Base-by-base conservation (phyloP, 1,140 invertebrate species). In the Lepidostoma basale region DNA sequence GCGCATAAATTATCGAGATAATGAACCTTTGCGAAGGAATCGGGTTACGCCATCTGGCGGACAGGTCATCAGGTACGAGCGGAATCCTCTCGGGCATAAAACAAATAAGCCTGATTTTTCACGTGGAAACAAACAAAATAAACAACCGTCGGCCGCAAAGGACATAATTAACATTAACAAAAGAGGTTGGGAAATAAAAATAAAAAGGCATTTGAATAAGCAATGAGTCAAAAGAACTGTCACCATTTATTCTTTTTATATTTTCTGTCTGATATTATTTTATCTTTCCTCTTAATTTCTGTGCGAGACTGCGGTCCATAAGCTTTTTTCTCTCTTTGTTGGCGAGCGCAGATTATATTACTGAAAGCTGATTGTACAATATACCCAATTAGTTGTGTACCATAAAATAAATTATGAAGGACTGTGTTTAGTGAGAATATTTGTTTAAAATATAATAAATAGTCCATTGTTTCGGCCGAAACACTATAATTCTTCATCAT, bases 161-260 rank as follows among this genome's bases (percentile, higher is more conserved):
- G 64, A 67, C 25, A 45, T 67, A 60, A 67, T 67, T 60, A 56
- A 66, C 63, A 56, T 66, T 56, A 26, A 65, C 47, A 56, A 64
- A 64, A 54, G 59, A 28, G 33, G n/a, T 39, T 23, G 40, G 25
- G n/a, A 45, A 63, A 25, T 20, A 56, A 58, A 44, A 42, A 4
- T 10, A 59, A 23, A 23, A 36, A 36, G 26, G n/a, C 8, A 33
- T 45, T 67, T 59, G 39, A 66, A 66, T 66, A 45, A 40, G 40
- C 22, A 45, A 59, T 25, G 54, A 47, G 40, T 36, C 26, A 59
- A 66, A 49, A 59, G 52, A 67, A 45, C 6, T 59, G 54, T 56
- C 25, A 42, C 18, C 14, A 47, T 62, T 62, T 30, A 30, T 62
- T 26, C 12, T 30, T 56, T 36, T 52, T 47, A 12, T 33, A 33